These are phyloP conservation scores for Brachyptera risi DNA, from an alignment of 2,888 invertebrate genomes.

Conservation along the genomic window DNA sequence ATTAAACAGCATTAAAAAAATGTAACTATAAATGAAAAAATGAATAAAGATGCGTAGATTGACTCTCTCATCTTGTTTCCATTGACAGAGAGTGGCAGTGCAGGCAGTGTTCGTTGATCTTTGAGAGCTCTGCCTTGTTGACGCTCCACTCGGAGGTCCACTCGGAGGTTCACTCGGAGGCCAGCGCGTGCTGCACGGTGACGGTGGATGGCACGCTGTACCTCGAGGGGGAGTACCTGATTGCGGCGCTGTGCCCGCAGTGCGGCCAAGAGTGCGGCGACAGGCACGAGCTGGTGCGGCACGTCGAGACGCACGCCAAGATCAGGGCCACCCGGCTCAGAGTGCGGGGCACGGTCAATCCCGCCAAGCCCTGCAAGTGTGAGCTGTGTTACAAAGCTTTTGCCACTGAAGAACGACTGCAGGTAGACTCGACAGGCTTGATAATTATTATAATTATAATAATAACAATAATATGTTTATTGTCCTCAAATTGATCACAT, in stretches of 20 bases:
- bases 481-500: too few relatives aligned
- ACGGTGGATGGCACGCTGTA: too few relatives aligned
- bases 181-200: slow-evolving; percentile 35
- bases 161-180: slow-evolving; percentile 42
- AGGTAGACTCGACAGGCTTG: too few relatives aligned
- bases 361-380: slow-evolving; percentile 55
- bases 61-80: not conserved
- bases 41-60: too few relatives aligned
- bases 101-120: slow-evolving; percentile 42
- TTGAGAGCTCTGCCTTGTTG: slow-evolving; percentile 47
- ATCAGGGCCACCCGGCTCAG: slow-evolving; percentile 26
- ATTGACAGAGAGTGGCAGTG: slow-evolving; percentile 43
- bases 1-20: too few relatives aligned
- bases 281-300: slow-evolving; percentile 47
- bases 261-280: slow-evolving; percentile 40
- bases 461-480: too few relatives aligned
- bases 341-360: slow-evolving; percentile 37
- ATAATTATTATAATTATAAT: too few relatives aligned
- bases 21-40: slow-evolving; percentile 42
- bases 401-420: slow-evolving; percentile 56
- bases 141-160: slow-evolving; percentile 52
- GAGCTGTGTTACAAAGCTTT: slow-evolving; percentile 62
- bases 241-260: slow-evolving; percentile 22
- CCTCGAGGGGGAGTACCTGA: slow-evolving; percentile 28
- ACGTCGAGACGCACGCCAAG: slow-evolving; percentile 48